Evolutionary conservation across 2,113 vertebrate species (phyloP).

Genomic region (Labeo rohita): DNA sequence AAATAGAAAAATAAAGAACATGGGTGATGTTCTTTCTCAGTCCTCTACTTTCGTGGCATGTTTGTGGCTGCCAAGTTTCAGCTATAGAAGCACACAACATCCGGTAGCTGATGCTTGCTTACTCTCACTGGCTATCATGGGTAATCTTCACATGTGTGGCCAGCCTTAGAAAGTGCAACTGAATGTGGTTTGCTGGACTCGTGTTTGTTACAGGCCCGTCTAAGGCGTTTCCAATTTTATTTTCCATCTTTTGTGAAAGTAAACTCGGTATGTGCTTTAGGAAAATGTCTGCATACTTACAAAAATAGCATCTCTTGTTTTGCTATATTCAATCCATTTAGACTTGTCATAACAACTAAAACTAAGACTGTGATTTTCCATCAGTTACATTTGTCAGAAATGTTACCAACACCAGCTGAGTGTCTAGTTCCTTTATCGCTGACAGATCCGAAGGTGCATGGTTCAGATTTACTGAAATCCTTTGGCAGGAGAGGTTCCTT

Average conservation of each 20-base stretch:
- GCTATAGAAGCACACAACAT: no score
- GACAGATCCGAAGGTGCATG: no score
- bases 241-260: constrained; percentile 1
- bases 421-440: no score
- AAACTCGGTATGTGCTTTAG: constrained; percentile 2
- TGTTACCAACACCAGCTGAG: background rate
- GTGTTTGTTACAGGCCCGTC: constrained; percentile 14
- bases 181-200: constrained; percentile 10
- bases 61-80: no score
- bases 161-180: background rate
- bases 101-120: no score
- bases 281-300: constrained; percentile 20
- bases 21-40: no score
- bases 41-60: no score
- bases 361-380: background rate
- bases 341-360: background rate
- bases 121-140: no score
- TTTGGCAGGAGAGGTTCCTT: no score
- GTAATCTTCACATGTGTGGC: no score
- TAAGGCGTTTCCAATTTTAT: constrained; percentile 3
- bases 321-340: constrained; percentile 20
- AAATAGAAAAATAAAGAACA: no score
- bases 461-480: no score
- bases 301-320: background rate
- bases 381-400: background rate